Percentiles rank a stretch among this genome's conserved stretches.
Conservation (phyloP, 2,113 vertebrate genomes). For the Tachysurus vachellii region DNA sequence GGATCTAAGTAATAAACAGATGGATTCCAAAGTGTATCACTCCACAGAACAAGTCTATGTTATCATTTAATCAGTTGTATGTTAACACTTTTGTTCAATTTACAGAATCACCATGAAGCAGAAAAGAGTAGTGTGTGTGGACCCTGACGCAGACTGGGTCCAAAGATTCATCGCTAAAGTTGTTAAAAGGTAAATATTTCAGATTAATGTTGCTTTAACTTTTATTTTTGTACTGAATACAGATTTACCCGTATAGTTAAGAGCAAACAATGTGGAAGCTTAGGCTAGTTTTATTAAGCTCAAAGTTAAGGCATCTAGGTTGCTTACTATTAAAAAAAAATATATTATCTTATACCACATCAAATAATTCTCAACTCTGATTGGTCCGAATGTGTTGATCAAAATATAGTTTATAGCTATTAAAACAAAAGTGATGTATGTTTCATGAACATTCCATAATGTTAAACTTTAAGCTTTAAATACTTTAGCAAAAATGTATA, state of each 20-base stretch:
- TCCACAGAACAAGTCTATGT: neutral
- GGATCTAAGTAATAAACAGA: neutral
- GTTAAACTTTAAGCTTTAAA: neutral
- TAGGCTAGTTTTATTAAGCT: neutral
- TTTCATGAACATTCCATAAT: neutral
- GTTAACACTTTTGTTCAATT: neutral
- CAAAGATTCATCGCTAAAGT: neutral
- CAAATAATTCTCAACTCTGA: neutral
- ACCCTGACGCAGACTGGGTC: conserved; percentile 38
- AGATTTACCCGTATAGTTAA: neutral
- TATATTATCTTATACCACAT: neutral
- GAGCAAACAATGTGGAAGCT: neutral
- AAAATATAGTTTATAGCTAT: neutral
- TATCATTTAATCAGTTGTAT: neutral
- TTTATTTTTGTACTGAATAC: neutral
- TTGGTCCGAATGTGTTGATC: neutral
- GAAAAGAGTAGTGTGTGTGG: conserved; percentile 32
- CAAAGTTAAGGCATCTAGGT: neutral
- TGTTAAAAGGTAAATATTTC: conserved; percentile 31
- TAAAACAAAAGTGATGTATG: neutral
- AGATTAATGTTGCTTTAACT: neutral
- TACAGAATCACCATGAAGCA: conserved; percentile 45
- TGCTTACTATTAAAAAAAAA: neutral
- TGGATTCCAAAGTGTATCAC: neutral
- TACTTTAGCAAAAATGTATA: neutral